phyloP scores from a whole-genome alignment of 2,797 vertebrate genomes.

The Botia almorhae region DNA sequence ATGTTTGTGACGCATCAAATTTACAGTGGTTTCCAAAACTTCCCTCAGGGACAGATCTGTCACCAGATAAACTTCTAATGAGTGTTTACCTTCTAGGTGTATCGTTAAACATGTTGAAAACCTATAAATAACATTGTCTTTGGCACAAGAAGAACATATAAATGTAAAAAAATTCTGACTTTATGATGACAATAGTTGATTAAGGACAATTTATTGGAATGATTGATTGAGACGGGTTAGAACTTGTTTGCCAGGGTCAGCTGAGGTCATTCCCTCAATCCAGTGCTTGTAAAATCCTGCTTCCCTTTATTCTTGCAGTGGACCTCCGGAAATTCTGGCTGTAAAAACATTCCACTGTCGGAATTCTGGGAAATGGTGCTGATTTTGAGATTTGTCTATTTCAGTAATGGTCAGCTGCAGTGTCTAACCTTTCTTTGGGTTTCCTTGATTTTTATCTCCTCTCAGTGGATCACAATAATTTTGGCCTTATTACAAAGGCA shows the following conservation, averaged over 20 bases:
- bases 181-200: neutral
- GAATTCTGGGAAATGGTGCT: constrained; percentile 42
- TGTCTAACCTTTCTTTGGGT: constrained; percentile 6
- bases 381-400: constrained; percentile 17
- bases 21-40: constrained; percentile 17
- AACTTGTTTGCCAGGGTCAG: neutral
- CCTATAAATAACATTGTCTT: constrained; percentile 32
- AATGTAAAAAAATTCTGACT: neutral
- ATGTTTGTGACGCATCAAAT: neutral
- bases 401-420: constrained; percentile 3
- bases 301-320: constrained; percentile 24
- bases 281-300: constrained; percentile 3
- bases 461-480: constrained; percentile 27
- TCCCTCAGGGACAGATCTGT: constrained; percentile 14
- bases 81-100: constrained; percentile 21
- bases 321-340: constrained; percentile 24
- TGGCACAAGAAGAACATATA: neutral
- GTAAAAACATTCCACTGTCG: constrained; percentile 43
- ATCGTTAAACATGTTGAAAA: constrained; percentile 33
- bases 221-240: neutral
- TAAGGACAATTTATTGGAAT: neutral
- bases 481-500: constrained; percentile 28
- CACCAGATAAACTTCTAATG: neutral
- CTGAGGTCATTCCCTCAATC: constrained; percentile 22
- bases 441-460: constrained; percentile 43